phyloP scores from a whole-genome alignment of 2,113 vertebrate species.

The Tychaedon coryphoeus region DNA sequence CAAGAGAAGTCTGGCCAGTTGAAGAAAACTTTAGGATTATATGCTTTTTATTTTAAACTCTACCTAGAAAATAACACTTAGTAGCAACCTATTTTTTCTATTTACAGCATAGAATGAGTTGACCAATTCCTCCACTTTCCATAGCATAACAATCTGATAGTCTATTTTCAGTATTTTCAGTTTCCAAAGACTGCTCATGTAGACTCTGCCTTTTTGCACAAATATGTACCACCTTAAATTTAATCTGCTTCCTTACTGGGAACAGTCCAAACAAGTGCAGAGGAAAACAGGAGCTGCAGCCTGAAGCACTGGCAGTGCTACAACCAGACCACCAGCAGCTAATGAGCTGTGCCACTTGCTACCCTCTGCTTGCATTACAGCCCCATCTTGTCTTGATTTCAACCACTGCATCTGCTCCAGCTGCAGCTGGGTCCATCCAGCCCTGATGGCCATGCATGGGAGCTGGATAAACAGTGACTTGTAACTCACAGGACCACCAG shows the following conservation, averaged over 20 bases:
- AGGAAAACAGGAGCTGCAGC: neutral
- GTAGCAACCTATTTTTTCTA: neutral
- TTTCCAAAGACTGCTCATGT: neutral
- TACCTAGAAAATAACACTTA: neutral
- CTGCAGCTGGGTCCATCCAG: neutral
- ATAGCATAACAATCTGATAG: neutral
- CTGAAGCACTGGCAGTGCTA: neutral
- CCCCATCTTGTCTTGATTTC: neutral
- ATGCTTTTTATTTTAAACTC: accelerated
- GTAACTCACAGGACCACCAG: neutral
- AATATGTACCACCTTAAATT: neutral
- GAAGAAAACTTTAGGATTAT: neutral
- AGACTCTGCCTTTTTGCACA: neutral
- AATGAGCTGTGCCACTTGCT: neutral
- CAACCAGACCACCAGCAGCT: neutral
- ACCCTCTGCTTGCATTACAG: neutral
- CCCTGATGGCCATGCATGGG: accelerated
- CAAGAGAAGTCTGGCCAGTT: neutral
- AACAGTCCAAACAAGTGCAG: neutral
- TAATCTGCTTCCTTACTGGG: neutral
- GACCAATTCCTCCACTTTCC: neutral
- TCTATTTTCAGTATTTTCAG: neutral
- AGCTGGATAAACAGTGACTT: neutral
- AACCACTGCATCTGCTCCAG: neutral
- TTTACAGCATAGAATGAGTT: neutral